phyloP scores from a whole-genome alignment of 2,888 invertebrate genomes.

The Stegophylla sp. region DNA sequence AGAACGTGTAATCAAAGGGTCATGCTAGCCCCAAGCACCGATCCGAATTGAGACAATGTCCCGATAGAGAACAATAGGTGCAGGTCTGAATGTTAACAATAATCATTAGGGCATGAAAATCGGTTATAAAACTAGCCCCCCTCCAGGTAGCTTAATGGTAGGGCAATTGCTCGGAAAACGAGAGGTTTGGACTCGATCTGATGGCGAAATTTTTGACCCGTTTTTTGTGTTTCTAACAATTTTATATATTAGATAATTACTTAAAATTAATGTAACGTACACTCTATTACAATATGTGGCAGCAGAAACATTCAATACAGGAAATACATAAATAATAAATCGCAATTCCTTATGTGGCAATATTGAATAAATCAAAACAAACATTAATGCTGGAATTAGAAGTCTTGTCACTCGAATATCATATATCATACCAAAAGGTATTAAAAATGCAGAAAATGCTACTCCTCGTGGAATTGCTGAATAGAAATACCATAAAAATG shows the following conservation, averaged over 20 bases:
- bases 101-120: too few species aligned
- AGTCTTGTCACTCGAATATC: slow-evolving; percentile 76
- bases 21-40: too few species aligned
- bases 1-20: too few species aligned
- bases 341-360: slow-evolving; percentile 97
- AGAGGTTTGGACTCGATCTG: too few species aligned
- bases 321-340: slow-evolving; percentile 97
- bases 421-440: slow-evolving; percentile 78
- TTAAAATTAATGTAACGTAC: slow-evolving; percentile 70
- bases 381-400: slow-evolving; percentile 76
- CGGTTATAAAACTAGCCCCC: too few species aligned
- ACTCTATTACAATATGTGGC: slow-evolving; percentile 86
- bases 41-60: too few species aligned
- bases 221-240: too few species aligned
- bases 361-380: slow-evolving; percentile 89
- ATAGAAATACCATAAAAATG: slow-evolving; percentile 98
- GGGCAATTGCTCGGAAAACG: too few species aligned
- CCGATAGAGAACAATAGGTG: too few species aligned
- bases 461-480: slow-evolving; percentile 94
- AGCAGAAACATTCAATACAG: slow-evolving; percentile 86
- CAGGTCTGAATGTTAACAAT: too few species aligned
- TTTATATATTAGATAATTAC: background rate
- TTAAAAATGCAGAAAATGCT: slow-evolving; percentile 78
- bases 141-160: too few species aligned
- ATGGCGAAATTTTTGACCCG: too few species aligned